Evolutionary conservation across 1,140 invertebrate genomes (phyloP).

Genomic region (Apis florea): DNA sequence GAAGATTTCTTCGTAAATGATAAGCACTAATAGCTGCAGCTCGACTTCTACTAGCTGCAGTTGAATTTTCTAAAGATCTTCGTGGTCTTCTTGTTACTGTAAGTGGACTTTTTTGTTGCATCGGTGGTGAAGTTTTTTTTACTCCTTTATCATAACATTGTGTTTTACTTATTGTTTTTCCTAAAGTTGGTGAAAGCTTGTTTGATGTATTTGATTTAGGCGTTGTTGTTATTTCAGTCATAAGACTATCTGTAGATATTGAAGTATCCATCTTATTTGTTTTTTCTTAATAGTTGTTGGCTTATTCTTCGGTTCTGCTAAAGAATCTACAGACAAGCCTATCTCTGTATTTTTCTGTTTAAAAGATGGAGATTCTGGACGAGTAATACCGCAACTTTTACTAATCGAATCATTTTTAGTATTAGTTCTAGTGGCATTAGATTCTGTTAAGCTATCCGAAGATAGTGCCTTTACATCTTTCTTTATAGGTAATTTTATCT

Average conservation of each 20-base stretch:
- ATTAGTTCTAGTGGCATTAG: slow-evolving; percentile 68
- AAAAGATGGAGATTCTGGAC: slow-evolving; percentile 77
- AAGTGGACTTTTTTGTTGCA: slow-evolving; percentile 70
- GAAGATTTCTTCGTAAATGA: slow-evolving; percentile 74
- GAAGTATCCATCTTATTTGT: slow-evolving; percentile 74
- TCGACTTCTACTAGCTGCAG: slow-evolving; percentile 76
- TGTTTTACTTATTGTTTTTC: slow-evolving; percentile 59
- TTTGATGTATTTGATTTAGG: slow-evolving; percentile 71
- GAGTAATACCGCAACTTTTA: slow-evolving; percentile 78
- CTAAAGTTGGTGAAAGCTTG: slow-evolving; percentile 75
- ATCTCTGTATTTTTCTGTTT: slow-evolving; percentile 76
- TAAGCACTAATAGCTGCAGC: slow-evolving; percentile 74
- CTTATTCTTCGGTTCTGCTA: slow-evolving; percentile 79
- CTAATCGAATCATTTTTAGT: slow-evolving; percentile 69
- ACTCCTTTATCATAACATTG: slow-evolving; percentile 62
- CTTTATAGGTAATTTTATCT: slow-evolving; percentile 76
- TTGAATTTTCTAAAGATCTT: slow-evolving; percentile 74
- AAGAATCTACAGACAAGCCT: slow-evolving; percentile 80
- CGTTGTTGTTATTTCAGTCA: slow-evolving; percentile 70
- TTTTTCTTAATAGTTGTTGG: slow-evolving; percentile 73
- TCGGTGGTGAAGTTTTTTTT: slow-evolving; percentile 73
- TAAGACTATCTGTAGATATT: slow-evolving; percentile 77
- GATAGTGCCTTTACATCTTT: slow-evolving; percentile 79
- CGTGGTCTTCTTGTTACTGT: slow-evolving; percentile 60
- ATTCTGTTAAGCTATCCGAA: slow-evolving; percentile 80